A percentile compares a stretch with the other conserved stretches of the same genome.
phyloP scores from a whole-genome alignment of 2,888 invertebrate species.

The Eulithis testata region DNA sequence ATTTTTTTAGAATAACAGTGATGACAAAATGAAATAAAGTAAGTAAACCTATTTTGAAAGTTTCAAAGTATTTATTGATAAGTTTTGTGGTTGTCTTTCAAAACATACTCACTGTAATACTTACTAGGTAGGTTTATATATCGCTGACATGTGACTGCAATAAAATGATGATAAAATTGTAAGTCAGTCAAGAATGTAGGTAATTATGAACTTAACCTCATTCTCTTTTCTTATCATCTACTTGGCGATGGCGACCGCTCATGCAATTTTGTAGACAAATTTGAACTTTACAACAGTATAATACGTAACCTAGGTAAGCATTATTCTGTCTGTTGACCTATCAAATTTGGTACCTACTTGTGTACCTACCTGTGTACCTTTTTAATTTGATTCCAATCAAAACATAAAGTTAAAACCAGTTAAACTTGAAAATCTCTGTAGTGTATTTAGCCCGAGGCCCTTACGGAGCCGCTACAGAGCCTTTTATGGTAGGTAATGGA shows the following conservation, averaged over 20 bases:
- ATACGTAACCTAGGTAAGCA: no score
- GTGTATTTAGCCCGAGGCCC: constrained; percentile 38
- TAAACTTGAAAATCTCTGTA: constrained; percentile 30
- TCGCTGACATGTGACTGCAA: constrained; percentile 42
- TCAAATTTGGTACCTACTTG: constrained; percentile 1
- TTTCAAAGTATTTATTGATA: no score
- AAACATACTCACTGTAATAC: neutral
- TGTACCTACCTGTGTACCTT: neutral
- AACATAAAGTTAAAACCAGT: constrained; percentile 22
- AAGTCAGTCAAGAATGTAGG: constrained; percentile 38
- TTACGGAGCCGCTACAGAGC: constrained; percentile 46
- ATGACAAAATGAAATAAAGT: neutral
- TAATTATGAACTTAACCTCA: constrained; percentile 53
- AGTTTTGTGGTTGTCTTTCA: neutral
- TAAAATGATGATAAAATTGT: constrained; percentile 37
- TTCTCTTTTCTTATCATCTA: constrained; percentile 47
- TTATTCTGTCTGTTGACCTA: no score
- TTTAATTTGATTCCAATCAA: constrained; percentile 12
- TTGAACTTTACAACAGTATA: neutral
- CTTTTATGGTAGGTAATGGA: constrained; percentile 52
- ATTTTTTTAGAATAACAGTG: neutral
- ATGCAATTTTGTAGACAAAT: neutral
- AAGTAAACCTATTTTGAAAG: no score
- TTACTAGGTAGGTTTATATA: neutral
- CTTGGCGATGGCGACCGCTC: neutral